Base-by-base conservation (phyloP, 2,113 vertebrate species). In the Bufo bufo region DNA sequence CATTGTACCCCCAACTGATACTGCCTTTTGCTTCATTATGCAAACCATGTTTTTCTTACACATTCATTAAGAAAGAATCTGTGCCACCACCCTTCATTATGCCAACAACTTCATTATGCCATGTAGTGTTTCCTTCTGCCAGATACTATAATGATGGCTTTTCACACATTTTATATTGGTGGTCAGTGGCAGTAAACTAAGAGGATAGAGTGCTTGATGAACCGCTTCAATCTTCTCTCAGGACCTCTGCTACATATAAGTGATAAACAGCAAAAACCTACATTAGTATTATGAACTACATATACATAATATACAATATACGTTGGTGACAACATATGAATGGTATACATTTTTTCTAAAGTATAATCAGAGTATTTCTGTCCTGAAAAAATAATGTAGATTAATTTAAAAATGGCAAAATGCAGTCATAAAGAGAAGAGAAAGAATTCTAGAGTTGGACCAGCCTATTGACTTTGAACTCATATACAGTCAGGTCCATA, bases 11-110 rank as follows among this genome's bases (percentile, higher is more conserved):
- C 54, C 85, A 49, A 66, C 85, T 87, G 72, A 74, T 63, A 78
- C 61, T 80, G 47, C 61, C 52, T 80, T 77, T 87, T 74, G 63
- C 84, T 85, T 85, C 69, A 85, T 80, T 80, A 80, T 80, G 50
- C 54, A 33, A 33, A 54, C 52, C 33, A 56, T 80, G 50, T 58
- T 80, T 33, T 75, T 50, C 71, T 50, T 50, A 50, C 45, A 75
- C 72, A 75, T 75, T 75, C 45, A 75, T 75, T 75, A 75, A 50
- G 47, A 50, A 20, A 10, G 45, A 75, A 75, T 50, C 45, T 20
- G 72, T 50, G 47, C 72, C 72, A 74, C 72, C 72, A 75, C 45
- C 49, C 72, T 50, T 75, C 72, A 75, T 75, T 75, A 75, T 75
- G 72, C 72, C 72, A 49, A 47, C 17, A 20, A 50, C 45, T 50